Evolutionary conservation across 2,797 vertebrate genomes (phyloP).

Genomic region (Enteromius trimaculatus): DNA sequence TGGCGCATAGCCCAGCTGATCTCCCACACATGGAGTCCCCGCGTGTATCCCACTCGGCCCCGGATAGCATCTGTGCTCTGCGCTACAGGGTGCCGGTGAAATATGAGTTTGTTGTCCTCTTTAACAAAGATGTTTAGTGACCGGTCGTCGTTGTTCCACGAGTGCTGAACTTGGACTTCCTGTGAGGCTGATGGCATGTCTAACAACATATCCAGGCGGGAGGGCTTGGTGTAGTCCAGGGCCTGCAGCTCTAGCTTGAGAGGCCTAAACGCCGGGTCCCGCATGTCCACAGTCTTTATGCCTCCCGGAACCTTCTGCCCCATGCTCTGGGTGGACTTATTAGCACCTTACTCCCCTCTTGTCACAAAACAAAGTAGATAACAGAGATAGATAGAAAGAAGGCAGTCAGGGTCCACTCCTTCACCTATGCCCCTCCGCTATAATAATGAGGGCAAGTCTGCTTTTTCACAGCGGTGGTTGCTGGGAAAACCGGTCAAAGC

Average conservation of each 20-base stretch:
- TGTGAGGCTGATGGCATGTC: slow-evolving; percentile 89
- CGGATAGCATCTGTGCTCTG: slow-evolving; percentile 98
- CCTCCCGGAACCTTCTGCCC: slow-evolving; percentile 98
- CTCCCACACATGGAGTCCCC: slow-evolving; percentile 97
- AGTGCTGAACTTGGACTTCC: slow-evolving; percentile 88
- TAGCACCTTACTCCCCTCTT: slow-evolving; percentile 58
- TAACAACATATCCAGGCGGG: slow-evolving; percentile 92
- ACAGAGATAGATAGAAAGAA: slow-evolving; percentile 54
- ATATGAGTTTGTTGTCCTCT: slow-evolving; percentile 95
- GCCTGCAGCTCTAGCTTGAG: slow-evolving; percentile 93
- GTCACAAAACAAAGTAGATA: slow-evolving; percentile 59
- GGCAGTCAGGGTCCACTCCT: slow-evolving; percentile 66
- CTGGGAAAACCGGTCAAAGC: slow-evolving; percentile 57
- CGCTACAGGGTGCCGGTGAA: slow-evolving; percentile 97
- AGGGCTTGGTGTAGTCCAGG: slow-evolving; percentile 91
- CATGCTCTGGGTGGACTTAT: slow-evolving; percentile 79
- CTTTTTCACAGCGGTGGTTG: slow-evolving; percentile 56
- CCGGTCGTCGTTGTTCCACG: slow-evolving; percentile 96
- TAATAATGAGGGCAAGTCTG: slow-evolving; percentile 52
- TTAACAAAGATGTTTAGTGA: slow-evolving; percentile 98
- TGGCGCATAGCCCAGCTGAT: slow-evolving; percentile 98
- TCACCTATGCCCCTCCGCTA: slow-evolving; percentile 62
- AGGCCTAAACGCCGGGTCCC: slow-evolving; percentile 91
- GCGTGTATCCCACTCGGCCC: slow-evolving; percentile 92
- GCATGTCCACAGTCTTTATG: slow-evolving; percentile 98